Base-by-base conservation (phyloP, 1,140 invertebrate genomes). In the Lasaia peninsularis region DNA sequence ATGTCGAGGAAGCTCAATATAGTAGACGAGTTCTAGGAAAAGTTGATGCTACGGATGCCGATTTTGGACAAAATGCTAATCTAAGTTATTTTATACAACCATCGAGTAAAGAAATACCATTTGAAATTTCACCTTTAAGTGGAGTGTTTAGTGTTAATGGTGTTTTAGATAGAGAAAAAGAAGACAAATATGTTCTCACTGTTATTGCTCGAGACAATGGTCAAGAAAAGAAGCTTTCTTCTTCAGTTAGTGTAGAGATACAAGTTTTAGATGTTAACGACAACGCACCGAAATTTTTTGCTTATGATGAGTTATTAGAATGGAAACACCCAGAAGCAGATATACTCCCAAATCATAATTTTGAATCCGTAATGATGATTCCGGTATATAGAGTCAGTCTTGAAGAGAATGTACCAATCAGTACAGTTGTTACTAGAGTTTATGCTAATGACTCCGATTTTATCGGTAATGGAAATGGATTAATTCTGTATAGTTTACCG, bases 361-460 rank as follows among this genome's bases (percentile, higher is more conserved):
- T 88, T 68, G 90, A 91, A 66, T 89, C 86, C 2, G 86, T 89
- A 2, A 83, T 77, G 72, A 82, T 86, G 73, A 79, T 94, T 8
- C 94, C 95, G 1, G 89, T 96, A 5, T 96, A 95, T 67, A 92
- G 92, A 62, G 92, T 93, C 0, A 92, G 92, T 6, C 75, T 95
- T 16, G 88, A 92, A 52, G 94, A 96, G 71, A 94, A 94, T 71
- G 91, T 90, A 10, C 91, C 92, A 1, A 89, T 94, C 1, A 94
- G 94, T 12, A 93, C 92, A 5, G 89, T 92, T 9, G 92, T 97
- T 0, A 91, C 91, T 2, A 91, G 91, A 80, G 92, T 98, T 2
- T 92, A 91, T 56, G 97, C 96, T 0, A 96, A 96, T 48, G 97
- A 98, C 85, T 92, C 93, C 0, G 97, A 98, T 78, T 95, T 94